phyloP scores from a whole-genome alignment of 2,797 vertebrate genomes.

The Acrocephalus scirpaceus region DNA sequence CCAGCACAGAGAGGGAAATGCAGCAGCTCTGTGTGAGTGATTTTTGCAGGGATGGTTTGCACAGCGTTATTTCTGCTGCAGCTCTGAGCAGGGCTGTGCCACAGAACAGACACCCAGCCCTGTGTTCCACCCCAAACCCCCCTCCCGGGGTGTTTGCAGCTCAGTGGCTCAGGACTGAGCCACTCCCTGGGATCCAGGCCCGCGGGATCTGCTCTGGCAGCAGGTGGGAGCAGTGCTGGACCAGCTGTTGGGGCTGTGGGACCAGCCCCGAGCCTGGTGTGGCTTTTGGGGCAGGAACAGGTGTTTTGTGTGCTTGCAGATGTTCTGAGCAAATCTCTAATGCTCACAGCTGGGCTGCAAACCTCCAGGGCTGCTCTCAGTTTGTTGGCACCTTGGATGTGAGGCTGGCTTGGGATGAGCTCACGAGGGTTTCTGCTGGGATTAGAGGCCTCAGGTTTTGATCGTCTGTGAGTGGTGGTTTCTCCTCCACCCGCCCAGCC shows the following conservation, averaged over 20 bases:
- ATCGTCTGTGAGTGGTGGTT: rapidly evolving
- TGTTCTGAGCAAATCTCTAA: neutral
- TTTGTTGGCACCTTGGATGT: rapidly evolving
- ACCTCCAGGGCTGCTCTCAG: neutral
- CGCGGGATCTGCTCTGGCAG: rapidly evolving
- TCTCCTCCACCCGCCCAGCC: neutral
- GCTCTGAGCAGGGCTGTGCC: neutral
- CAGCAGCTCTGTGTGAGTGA: neutral
- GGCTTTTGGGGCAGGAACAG: neutral
- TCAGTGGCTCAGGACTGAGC: neutral
- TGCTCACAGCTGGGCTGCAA: neutral
- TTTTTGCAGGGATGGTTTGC: neutral
- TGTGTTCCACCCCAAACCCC: neutral
- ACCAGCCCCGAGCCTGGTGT: rapidly evolving
- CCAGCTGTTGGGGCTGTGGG: neutral
- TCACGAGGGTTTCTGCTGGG: rapidly evolving
- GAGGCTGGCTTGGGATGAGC: neutral
- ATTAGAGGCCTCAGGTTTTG: neutral
- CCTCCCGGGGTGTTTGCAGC: rapidly evolving
- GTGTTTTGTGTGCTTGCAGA: neutral
- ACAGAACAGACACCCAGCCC: neutral
- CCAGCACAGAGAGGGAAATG: neutral
- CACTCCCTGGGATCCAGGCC: neutral
- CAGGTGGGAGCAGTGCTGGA: neutral
- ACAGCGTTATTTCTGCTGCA: rapidly evolving